Evolutionary conservation across 2,797 vertebrate species (phyloP), one percentile per base, ranked within the genome.

Genomic region (Notolabrus celidotus): DNA sequence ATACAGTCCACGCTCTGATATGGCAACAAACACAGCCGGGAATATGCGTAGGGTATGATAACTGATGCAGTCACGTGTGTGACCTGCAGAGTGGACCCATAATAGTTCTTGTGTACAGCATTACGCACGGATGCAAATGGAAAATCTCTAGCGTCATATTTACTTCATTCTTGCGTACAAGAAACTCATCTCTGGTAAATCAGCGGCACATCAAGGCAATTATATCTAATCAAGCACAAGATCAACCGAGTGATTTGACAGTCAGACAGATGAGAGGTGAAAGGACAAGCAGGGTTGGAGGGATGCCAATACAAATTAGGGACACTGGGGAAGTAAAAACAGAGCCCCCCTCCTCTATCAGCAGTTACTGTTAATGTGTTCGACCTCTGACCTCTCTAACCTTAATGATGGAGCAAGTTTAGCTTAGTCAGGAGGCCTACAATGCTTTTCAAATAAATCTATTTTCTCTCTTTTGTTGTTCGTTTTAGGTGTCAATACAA

Each of bases 1-100:
- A 78, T 74, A 61, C 42, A 51, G 74, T 72, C 67, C 67, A 46
- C 20, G 23, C 53, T 80, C 57, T 91, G 87, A 80, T 93, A 58
- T 93, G 92, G 82, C 88, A 93, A 92, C 89, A 93, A 91, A 91
- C 81, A 82, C 25, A 6, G 33, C 15, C 15, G 23, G 31, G 68
- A 77, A 70, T 56, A 69, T 3, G 59, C 42, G 2, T 54, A 62
- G 67, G 75, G 83, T 74, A 80, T 12, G 45, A 38, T 83, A 74
- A 80, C 51, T 27, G 74, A 71, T 31, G 59, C 31, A 47, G 42
- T 79, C 80, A 77, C 56, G 6, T 79, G 74, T 50, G 34, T 50
- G 34, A 54, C 66, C 64, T 42, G 46, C 41, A 0, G 49, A 49
- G 43, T 5, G 15, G 23, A 84, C 52, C 77, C 79, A 82, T 75